Evolutionary conservation across 1,140 invertebrate genomes (phyloP).

Genomic region (Panagrolaimus sp.): DNA sequence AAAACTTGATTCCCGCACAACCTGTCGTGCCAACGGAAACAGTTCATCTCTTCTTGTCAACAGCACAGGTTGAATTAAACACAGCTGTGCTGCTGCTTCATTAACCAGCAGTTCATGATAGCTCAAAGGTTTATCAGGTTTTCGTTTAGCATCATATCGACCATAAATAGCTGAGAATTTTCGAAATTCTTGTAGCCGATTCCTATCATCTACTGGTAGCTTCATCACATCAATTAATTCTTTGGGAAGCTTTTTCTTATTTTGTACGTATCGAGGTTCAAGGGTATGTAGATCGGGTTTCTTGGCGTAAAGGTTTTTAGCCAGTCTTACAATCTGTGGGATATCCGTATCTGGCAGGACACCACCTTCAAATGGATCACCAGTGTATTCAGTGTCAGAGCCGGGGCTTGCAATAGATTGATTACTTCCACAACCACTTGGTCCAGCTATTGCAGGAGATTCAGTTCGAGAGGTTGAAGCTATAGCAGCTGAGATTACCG

Average conservation of each 20-base stretch:
- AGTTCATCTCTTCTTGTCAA: conserved; percentile 85
- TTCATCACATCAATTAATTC: conserved; percentile 71
- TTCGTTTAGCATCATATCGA: conserved; percentile 84
- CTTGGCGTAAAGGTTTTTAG: neutral
- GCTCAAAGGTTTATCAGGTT: conserved; percentile 87
- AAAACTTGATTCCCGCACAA: conserved; percentile 61
- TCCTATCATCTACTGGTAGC: conserved; percentile 71
- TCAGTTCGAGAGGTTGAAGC: neutral
- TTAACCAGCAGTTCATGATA: conserved; percentile 93
- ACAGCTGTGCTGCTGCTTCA: conserved; percentile 91
- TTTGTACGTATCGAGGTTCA: conserved; percentile 30
- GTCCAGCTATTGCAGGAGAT: neutral
- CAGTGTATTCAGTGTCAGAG: neutral
- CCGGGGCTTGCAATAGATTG: neutral
- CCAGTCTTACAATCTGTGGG: neutral
- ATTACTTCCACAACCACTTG: neutral
- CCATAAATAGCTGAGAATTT: conserved; percentile 94
- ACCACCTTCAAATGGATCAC: neutral
- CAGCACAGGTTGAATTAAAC: conserved; percentile 77
- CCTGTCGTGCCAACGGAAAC: conserved; percentile 84
- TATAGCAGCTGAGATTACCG: neutral
- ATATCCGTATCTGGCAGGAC: conserved; percentile 3
- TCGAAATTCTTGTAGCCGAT: conserved; percentile 82
- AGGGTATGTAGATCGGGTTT: conserved; percentile 17
- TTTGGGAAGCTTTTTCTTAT: conserved; percentile 32